Conservation (phyloP, 2,888 invertebrate genomes). For the Lymantria dispar region DNA sequence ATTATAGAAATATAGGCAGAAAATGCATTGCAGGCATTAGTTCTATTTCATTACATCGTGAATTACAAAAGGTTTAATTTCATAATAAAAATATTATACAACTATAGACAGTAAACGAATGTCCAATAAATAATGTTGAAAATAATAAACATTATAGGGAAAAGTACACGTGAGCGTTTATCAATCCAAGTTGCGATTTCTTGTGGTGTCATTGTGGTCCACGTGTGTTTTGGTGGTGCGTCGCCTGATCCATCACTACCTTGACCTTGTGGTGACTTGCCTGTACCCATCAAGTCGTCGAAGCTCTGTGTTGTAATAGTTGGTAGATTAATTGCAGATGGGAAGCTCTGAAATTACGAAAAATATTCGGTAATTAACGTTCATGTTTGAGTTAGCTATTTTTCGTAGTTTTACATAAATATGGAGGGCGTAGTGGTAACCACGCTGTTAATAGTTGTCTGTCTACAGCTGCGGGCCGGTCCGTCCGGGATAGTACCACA, state of each 20-base stretch:
- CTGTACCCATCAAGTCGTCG: conserved; percentile 78
- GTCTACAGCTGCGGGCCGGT: too few relatives aligned
- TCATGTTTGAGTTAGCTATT: too few relatives aligned
- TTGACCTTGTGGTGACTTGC: conserved; percentile 43
- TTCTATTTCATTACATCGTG: too few relatives aligned
- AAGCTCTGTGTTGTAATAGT: conserved; percentile 87
- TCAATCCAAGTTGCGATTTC: conserved; percentile 95
- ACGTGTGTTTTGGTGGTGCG: conserved; percentile 70
- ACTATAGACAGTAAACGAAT: conserved; percentile 84
- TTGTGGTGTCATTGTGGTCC: conserved; percentile 94
- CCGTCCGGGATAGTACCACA: too few relatives aligned
- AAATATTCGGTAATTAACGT: too few relatives aligned
- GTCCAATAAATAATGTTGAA: conserved; percentile 92
- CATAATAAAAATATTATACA: neutral
- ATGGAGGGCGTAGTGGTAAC: too few relatives aligned
- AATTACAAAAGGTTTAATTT: conserved; percentile 3
- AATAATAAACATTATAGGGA: conserved; percentile 89
- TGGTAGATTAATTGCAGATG: conserved; percentile 84
- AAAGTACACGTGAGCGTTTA: conserved; percentile 88
- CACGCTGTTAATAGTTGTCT: too few relatives aligned
- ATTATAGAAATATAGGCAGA: too few relatives aligned
- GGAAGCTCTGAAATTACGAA: conserved; percentile 81
- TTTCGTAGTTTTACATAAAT: too few relatives aligned
- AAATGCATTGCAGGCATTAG: too few relatives aligned
- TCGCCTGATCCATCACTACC: conserved; percentile 61